Percentiles rank a stretch among this genome's conserved stretches.
Evolutionary conservation across 2,888 invertebrate genomes (phyloP).

Genomic region (Xestia sexstrigata): DNA sequence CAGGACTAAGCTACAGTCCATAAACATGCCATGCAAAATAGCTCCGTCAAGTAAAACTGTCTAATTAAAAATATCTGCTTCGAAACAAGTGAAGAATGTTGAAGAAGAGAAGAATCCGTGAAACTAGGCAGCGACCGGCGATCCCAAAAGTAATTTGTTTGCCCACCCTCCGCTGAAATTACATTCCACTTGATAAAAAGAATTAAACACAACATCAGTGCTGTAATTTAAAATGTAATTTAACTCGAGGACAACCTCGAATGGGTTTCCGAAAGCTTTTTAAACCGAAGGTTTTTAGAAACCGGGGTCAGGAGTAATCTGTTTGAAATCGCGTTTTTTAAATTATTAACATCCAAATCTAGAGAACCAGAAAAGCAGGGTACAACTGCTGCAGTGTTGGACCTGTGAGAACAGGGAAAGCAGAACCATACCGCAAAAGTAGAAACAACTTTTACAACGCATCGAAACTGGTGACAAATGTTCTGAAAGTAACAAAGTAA

Average conservation of each 20-base stretch:
- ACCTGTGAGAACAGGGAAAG: background rate
- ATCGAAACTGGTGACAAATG: background rate
- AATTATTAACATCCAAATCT: background rate
- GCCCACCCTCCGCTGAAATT: constrained; percentile 64
- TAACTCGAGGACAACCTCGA: background rate
- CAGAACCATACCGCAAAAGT: background rate
- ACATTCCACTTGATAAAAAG: constrained; percentile 68
- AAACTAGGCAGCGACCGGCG: constrained; percentile 22
- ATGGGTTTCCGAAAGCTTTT: background rate
- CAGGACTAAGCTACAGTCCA: background rate
- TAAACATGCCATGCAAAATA: constrained; percentile 13
- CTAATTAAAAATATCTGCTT: constrained; percentile 39
- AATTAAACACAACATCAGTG: constrained; percentile 43
- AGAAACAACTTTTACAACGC: background rate
- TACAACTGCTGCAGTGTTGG: background rate
- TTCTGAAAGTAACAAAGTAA: constrained; percentile 23
- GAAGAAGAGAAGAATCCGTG: constrained; percentile 31
- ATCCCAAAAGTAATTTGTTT: constrained; percentile 54
- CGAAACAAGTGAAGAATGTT: constrained; percentile 45
- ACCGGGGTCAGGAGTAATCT: background rate
- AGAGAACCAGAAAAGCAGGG: too few relatives aligned
- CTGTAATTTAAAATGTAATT: constrained; percentile 36
- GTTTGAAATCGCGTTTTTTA: background rate
- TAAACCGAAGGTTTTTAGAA: background rate
- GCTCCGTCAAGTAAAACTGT: constrained; percentile 15